These are phyloP conservation scores for Elachura formosa DNA, from an alignment of 2,113 vertebrate genomes.

Conservation along the genomic window DNA sequence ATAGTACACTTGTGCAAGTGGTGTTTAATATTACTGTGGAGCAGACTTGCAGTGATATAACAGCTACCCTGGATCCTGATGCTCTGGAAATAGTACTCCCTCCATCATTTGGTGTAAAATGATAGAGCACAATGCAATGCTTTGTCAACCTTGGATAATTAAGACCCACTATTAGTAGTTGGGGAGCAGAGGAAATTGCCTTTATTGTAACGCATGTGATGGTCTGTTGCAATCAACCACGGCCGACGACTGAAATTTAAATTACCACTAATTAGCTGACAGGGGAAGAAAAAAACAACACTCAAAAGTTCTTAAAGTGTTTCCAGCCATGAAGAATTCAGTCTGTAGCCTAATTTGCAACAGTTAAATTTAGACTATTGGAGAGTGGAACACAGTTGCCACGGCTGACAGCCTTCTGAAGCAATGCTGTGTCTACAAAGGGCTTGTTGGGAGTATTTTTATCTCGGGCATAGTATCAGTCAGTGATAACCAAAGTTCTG, in stretches of 20 bases:
- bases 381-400: neutral
- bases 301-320: conserved; percentile 14
- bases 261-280: conserved; percentile 54
- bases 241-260: conserved; percentile 53
- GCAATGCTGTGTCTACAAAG: neutral
- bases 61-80: neutral
- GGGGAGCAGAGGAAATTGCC: conserved; percentile 37
- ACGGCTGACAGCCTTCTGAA: conserved; percentile 25
- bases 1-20: neutral
- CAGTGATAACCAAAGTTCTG: neutral
- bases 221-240: conserved; percentile 49
- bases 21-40: neutral
- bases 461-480: neutral
- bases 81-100: neutral
- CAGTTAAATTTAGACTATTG: conserved; percentile 48
- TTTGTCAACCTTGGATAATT: conserved; percentile 44
- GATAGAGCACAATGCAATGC: conserved; percentile 35
- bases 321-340: conserved; percentile 29
- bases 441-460: neutral
- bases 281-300: neutral
- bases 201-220: conserved; percentile 30
- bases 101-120: neutral
- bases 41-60: neutral
- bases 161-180: conserved; percentile 24
- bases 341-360: conserved; percentile 41